A percentile compares a stretch with the other conserved stretches of the same genome.
Evolutionary conservation across 35 echinoderm and acorn worm genomes (phyloP).

Genomic region (Lytechinus variegatus): DNA sequence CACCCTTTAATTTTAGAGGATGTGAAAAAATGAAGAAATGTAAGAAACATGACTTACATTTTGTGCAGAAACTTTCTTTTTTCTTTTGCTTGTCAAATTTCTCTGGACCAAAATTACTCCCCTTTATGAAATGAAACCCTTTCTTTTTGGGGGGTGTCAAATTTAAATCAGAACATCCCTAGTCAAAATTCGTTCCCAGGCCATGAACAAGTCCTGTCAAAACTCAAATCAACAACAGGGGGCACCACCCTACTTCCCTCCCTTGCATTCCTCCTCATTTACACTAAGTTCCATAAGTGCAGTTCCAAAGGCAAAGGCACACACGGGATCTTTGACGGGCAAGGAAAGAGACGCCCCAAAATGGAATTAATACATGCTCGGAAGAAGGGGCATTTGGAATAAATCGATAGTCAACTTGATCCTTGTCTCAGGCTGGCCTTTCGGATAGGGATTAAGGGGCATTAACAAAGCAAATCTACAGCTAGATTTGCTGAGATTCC

Average conservation of each 20-base stretch:
- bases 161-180: too few relatives aligned
- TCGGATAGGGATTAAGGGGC: background rate
- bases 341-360: background rate
- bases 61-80: too few relatives aligned
- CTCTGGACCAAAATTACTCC: too few relatives aligned
- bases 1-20: too few relatives aligned
- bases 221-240: too few relatives aligned
- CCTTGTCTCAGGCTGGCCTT: background rate
- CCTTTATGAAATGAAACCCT: too few relatives aligned
- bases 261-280: background rate
- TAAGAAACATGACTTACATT: too few relatives aligned
- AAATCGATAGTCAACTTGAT: background rate
- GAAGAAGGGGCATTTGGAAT: background rate
- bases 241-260: background rate
- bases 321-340: background rate
- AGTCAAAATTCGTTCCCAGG: too few relatives aligned
- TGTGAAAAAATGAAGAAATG: too few relatives aligned
- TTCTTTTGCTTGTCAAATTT: too few relatives aligned
- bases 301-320: background rate
- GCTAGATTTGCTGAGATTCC: background rate
- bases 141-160: too few relatives aligned
- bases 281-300: background rate
- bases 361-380: background rate
- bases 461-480: background rate
- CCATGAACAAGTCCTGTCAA: too few relatives aligned